Evolutionary conservation across 2,797 vertebrate genomes (phyloP), one percentile per base, ranked within the genome.

Genomic region (Chloroceryle inda): DNA sequence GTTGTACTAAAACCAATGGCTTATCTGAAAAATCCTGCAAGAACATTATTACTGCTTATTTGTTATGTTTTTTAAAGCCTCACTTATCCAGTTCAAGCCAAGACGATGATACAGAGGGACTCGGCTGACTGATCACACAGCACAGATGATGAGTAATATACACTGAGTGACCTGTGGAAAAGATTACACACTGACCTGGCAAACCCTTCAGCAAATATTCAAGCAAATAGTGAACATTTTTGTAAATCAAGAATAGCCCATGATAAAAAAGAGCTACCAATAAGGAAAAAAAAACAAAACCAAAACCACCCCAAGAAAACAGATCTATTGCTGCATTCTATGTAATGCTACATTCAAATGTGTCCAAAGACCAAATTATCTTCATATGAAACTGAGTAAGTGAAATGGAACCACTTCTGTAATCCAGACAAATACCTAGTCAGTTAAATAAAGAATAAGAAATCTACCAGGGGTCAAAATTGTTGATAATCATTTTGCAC

Each of bases 381-480:
- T 15, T 9, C 23, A 29, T 15, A 42, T 31, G 59, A 92, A 90
- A 73, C 2, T 1, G 4, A 73, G 42, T 35, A 84, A 38, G 85
- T 72, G 62, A 88, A 90, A 88, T 19, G 18, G 50, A 86, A 69
- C 40, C 62, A 78, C 24, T 40, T 83, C 76, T 0, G 0, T 37
- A 56, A 93, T 61, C 44, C 5, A 6, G 63, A 52, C 62, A 92
- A 92, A 88, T 52, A 62, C 35, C 23, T 18, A 75, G 19, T 35
- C 86, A 89, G 92, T 92, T 78, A 88, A 91, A 85, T 38, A 62
- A 91, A 42, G 50, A 88, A 88, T 58, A 91, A 42, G 50, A 88
- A 88, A 72, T 44, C 66, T 45, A 63, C 22, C 71, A 55, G 49
- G 9, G 37, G 29, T 42, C 50, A 29, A 63, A 75, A 69, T 37